Evolutionary conservation across 2,888 invertebrate genomes (phyloP).

Genomic region (Sipha maydis): DNA sequence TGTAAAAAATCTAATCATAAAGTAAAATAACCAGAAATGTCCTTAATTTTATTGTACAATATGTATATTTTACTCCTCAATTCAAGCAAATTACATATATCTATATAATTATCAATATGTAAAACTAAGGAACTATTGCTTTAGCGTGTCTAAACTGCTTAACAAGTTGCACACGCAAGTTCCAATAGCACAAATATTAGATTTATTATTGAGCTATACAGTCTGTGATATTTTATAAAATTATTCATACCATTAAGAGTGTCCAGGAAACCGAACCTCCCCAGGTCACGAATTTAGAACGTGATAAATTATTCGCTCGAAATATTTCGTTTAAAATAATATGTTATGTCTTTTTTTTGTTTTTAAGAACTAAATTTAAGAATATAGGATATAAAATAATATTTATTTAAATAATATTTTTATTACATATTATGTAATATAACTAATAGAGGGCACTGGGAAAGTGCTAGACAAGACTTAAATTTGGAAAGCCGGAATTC

Average conservation of each 20-base stretch:
- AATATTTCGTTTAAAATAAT: no score
- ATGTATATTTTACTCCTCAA: slow-evolving; percentile 9
- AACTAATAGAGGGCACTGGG: no score
- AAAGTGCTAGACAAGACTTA: no score
- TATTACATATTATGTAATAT: no score
- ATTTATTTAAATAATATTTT: no score
- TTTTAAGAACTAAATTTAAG: not conserved
- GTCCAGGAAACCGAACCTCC: no score
- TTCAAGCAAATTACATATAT: slow-evolving; percentile 6
- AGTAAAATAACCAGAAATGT: slow-evolving; percentile 7
- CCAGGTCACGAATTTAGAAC: no score
- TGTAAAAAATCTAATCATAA: not conserved
- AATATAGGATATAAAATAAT: no score
- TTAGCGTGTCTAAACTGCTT: not conserved
- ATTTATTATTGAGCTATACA: not conserved
- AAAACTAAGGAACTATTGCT: slow-evolving; percentile 2
- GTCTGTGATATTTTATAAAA: not conserved
- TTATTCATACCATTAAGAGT: not conserved
- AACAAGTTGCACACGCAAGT: not conserved
- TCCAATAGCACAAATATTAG: not conserved
- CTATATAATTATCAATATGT: not conserved
- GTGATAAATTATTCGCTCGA: no score
- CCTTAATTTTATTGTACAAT: slow-evolving; percentile 9
- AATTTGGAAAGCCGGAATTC: no score
- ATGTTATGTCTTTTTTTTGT: no score